These are phyloP conservation scores for Agrenia bidenticulata DNA, from an alignment of 2,888 invertebrate species.

Conservation along the genomic window DNA sequence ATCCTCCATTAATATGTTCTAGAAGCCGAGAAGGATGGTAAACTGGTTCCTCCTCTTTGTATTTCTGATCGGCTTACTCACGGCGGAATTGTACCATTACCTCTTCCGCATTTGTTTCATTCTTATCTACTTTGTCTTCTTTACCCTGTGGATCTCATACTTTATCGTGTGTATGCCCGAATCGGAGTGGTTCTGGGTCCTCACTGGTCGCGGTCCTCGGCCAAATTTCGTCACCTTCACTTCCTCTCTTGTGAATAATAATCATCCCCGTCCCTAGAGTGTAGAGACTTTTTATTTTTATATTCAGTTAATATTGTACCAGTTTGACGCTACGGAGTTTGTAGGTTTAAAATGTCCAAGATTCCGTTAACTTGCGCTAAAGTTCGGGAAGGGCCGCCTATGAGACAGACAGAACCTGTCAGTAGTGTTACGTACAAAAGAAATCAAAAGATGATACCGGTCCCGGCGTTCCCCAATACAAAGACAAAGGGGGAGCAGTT, in stretches of 20 bases:
- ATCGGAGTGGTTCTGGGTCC: slow-evolving; percentile 40
- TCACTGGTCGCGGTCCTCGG: slow-evolving; percentile 37
- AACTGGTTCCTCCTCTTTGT: slow-evolving; percentile 40
- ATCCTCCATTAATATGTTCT: not conserved
- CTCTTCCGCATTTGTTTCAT: slow-evolving; percentile 37
- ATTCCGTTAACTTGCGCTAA: no score
- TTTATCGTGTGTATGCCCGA: slow-evolving; percentile 42
- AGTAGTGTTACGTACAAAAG: no score
- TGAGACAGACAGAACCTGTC: no score
- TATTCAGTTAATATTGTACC: no score
- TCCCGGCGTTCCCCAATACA: no score
- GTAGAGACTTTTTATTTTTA: no score
- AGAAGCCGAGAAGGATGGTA: slow-evolving; percentile 24
- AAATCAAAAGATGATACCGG: no score
- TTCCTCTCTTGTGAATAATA: no score
- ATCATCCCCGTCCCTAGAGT: no score
- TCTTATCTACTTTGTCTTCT: slow-evolving; percentile 34
- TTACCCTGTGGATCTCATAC: slow-evolving; percentile 39
- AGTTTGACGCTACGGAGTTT: no score
- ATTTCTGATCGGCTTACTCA: slow-evolving; percentile 38
- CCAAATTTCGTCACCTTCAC: slow-evolving; percentile 10
- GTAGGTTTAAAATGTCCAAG: no score
- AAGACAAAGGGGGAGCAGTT: slow-evolving; percentile 31
- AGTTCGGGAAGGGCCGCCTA: no score
- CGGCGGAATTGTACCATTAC: slow-evolving; percentile 40